Evolutionary conservation across 1,140 invertebrate species (phyloP).

Genomic region (Drosophila carrolli): DNA sequence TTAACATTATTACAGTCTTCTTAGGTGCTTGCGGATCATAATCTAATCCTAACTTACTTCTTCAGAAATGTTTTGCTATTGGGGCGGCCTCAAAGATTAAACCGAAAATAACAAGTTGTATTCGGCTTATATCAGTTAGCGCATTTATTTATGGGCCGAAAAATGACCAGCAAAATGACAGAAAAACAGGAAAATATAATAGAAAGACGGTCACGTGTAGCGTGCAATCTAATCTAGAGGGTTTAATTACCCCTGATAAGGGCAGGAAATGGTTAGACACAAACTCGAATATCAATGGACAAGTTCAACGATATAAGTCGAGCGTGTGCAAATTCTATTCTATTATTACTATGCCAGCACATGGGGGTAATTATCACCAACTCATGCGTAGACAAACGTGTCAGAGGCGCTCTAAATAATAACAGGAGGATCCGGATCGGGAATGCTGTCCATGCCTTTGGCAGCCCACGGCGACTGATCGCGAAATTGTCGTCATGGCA

Average conservation of each 20-base stretch:
- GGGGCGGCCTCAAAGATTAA: constrained; percentile 5
- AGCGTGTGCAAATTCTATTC: constrained; percentile 24
- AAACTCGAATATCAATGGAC: constrained; percentile 23
- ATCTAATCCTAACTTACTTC: constrained; percentile 4
- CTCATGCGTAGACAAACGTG: constrained; percentile 41
- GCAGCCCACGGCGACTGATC: constrained; percentile 39
- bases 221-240: constrained; percentile 23
- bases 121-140: constrained; percentile 30
- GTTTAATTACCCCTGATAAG: constrained; percentile 44
- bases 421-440: constrained; percentile 3
- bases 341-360: constrained; percentile 20
- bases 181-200: constrained; percentile 20
- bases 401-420: background rate
- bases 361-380: constrained; percentile 27
- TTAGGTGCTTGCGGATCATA: background rate
- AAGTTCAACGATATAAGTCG: constrained; percentile 1
- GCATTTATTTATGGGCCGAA: constrained; percentile 14
- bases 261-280: constrained; percentile 32
- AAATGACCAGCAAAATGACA: constrained; percentile 23
- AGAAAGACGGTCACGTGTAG: constrained; percentile 24
- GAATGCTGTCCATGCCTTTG: constrained; percentile 42
- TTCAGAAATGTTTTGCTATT: background rate
- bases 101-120: constrained; percentile 32
- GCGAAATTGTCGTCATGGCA: constrained; percentile 39
- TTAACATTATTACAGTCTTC: constrained; percentile 9